Base-by-base conservation (phyloP, 2,113 vertebrate genomes). In the Typhlomys cinereus region DNA sequence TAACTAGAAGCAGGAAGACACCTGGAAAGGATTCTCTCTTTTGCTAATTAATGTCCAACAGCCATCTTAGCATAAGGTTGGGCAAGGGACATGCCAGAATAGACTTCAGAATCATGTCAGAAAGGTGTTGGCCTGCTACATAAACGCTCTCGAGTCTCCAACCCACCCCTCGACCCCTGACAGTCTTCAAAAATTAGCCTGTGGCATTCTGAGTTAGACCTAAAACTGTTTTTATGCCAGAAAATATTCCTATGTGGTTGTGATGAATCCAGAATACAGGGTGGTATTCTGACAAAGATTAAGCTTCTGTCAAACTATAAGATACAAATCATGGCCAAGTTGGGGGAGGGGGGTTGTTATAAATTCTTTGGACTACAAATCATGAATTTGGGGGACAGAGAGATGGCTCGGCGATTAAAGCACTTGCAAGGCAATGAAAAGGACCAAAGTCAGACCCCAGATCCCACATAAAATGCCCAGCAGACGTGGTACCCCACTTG, bases 241-340 rank as follows among this genome's bases (percentile, higher is more conserved):
- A 57, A 94, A 81, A 10, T 36, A 41, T 25, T 18, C 41, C 18
- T 7, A 1, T 21, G 29, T 62, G 41, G 86, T 66, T 66, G 25
- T 52, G 13, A 75, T 83, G n/a, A 69, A 83, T 91, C 66, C 76
- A 74, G 41, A 84, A 91, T 76, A 66, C 11, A 44, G 5, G 20
- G 13, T 57, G 75, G 83, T n/a, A 71, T 81, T 79, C 57, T 36
- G 61, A 46, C 25, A 62, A 11, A 57, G 17, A 27, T 34, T 31
- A 67, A n/a, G 4, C 23, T 36, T 78, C 67, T 59, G 39, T 81
- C 71, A 80, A 94, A 91, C 91, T 59, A 39, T n/a, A 78, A 69
- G 27, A 11, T 31, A 54, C 34, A 88, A n/a, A 46, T 78, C 39
- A 48, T 5, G 7, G n/a, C 62, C 54, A n/a, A 74, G 13, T 52